phyloP scores from a whole-genome alignment of 1,140 invertebrate species.

The Diploscapter pachys region DNA sequence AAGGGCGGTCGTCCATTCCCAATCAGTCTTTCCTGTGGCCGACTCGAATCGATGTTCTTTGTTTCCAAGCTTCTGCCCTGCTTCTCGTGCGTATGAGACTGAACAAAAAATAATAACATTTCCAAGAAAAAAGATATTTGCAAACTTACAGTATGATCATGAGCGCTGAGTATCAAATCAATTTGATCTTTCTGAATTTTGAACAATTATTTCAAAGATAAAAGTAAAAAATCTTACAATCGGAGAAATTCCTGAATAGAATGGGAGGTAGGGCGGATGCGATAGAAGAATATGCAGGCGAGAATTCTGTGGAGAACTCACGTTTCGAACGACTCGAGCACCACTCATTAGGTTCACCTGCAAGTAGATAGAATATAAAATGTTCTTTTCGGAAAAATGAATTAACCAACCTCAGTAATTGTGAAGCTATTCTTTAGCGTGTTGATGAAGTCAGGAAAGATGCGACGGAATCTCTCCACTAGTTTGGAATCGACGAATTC shows the following conservation, averaged over 20 bases:
- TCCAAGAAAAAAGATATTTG: constrained; percentile 36
- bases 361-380: background rate
- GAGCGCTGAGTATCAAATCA: constrained; percentile 58
- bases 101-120: constrained; percentile 25
- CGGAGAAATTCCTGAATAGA: constrained; percentile 3
- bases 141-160: constrained; percentile 58
- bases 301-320: constrained; percentile 21
- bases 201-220: background rate
- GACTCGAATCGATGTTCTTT: constrained; percentile 7
- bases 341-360: constrained; percentile 36
- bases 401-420: constrained; percentile 15
- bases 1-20: constrained; percentile 14
- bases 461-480: constrained; percentile 56
- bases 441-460: constrained; percentile 58
- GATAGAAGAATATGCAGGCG: constrained; percentile 4
- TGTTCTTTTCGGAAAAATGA: background rate
- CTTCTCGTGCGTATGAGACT: background rate
- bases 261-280: constrained; percentile 3
- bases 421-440: constrained; percentile 45
- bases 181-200: constrained; percentile 36
- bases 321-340: constrained; percentile 55
- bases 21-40: constrained; percentile 5
- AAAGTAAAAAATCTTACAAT: constrained; percentile 18
- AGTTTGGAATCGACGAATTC: constrained; percentile 55
- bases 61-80: constrained; percentile 14